Evolutionary conservation across 2,113 vertebrate species (phyloP).

Genomic region (Glaucomys volans): DNA sequence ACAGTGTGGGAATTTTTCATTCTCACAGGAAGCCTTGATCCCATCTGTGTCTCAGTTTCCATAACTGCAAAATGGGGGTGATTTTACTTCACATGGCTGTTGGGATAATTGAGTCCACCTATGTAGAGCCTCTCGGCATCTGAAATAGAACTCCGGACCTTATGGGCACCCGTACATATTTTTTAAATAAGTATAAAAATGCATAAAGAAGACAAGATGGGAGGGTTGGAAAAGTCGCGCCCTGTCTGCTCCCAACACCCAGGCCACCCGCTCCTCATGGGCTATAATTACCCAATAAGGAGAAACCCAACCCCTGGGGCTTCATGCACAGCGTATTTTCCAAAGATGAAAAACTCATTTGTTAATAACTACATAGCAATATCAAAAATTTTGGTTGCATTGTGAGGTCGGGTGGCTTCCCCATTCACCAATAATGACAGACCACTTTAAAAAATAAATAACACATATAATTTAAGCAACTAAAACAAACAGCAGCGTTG

Average conservation of each 20-base stretch:
- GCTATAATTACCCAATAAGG: conserved; percentile 30
- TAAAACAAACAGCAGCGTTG: conserved; percentile 76
- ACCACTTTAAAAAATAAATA: conserved; percentile 80
- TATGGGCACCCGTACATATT: background rate
- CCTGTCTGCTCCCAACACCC: background rate
- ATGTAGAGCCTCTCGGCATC: rapidly evolving
- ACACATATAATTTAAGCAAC: conserved; percentile 81
- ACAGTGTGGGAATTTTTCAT: background rate
- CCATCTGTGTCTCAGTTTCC: conserved; percentile 14
- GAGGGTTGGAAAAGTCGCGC: background rate
- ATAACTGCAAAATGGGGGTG: background rate
- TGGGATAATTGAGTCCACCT: background rate
- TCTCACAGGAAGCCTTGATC: background rate
- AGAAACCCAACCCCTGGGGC: background rate
- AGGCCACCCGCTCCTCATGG: background rate
- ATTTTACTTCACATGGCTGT: background rate
- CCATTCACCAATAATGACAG: conserved; percentile 83
- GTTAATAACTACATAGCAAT: conserved; percentile 76
- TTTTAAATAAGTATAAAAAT: background rate
- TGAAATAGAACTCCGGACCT: rapidly evolving
- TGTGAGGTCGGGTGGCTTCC: conserved; percentile 70
- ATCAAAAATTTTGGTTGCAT: conserved; percentile 67
- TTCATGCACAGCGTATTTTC: background rate
- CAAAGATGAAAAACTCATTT: conserved; percentile 71
- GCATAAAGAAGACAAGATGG: background rate